phyloP scores from a whole-genome alignment of 1,140 invertebrate species.

The Tetragnatha versicolor region DNA sequence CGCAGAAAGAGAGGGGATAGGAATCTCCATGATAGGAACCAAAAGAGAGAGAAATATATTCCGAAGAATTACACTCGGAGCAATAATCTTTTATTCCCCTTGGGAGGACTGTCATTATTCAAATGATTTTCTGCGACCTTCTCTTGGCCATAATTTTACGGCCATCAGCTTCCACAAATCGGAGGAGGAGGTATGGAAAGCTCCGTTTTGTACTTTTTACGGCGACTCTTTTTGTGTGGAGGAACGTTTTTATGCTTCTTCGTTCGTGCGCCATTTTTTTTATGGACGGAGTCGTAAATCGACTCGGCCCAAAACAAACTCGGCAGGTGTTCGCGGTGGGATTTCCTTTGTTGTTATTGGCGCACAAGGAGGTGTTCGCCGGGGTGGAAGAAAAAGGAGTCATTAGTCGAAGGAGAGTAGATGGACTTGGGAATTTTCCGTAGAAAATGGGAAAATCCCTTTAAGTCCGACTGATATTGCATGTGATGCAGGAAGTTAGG shows the following conservation, averaged over 20 bases:
- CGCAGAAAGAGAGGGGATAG: neutral
- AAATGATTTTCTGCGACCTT: slow-evolving; percentile 26
- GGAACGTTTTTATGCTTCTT: neutral
- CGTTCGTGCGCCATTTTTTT: neutral
- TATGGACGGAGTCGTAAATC: slow-evolving; percentile 10
- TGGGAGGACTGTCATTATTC: slow-evolving; percentile 21
- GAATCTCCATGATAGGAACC: neutral
- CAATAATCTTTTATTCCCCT: slow-evolving; percentile 31
- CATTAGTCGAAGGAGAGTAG: too few relatives aligned
- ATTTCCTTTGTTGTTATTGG: too few relatives aligned
- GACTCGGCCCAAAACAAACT: too few relatives aligned
- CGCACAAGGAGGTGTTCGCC: too few relatives aligned
- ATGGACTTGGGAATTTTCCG: too few relatives aligned
- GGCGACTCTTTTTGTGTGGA: too few relatives aligned
- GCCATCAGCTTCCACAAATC: slow-evolving; percentile 26
- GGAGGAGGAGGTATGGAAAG: slow-evolving; percentile 1
- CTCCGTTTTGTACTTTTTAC: slow-evolving; percentile 12
- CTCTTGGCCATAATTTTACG: slow-evolving; percentile 10
- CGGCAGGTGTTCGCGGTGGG: too few relatives aligned
- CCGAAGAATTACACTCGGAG: neutral
- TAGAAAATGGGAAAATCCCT: too few relatives aligned
- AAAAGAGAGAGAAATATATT: neutral
- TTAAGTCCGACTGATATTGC: too few relatives aligned
- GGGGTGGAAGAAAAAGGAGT: too few relatives aligned
- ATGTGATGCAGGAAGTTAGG: too few relatives aligned